Percentiles rank a stretch among this genome's conserved stretches.
phyloP scores from a whole-genome alignment of 1,140 invertebrate genomes.

The Caenorhabditis remanei region DNA sequence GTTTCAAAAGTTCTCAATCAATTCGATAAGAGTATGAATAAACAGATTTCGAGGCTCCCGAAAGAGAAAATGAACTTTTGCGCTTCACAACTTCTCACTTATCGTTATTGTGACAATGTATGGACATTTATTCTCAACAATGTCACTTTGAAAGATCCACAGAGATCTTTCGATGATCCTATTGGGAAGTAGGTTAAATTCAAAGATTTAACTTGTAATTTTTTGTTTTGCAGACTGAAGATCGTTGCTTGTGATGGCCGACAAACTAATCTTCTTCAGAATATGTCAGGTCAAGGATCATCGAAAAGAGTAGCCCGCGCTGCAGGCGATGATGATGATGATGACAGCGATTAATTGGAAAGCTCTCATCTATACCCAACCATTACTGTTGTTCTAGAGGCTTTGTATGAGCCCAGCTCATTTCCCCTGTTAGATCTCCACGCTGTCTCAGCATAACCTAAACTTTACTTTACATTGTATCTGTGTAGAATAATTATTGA shows the following conservation, averaged over 20 bases:
- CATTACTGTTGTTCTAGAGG: background rate
- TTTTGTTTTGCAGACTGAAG: conserved; percentile 23
- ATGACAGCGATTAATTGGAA: conserved; percentile 2
- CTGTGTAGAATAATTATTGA: no score
- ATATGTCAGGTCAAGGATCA: background rate
- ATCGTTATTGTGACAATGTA: conserved; percentile 99
- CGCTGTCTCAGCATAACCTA: conserved; percentile 4
- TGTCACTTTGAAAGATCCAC: conserved; percentile 91
- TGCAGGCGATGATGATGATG: conserved; percentile 9
- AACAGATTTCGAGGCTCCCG: conserved; percentile 84
- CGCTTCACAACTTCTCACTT: conserved; percentile 87
- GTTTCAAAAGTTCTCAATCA: conserved; percentile 92
- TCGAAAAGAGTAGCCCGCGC: conserved; percentile 1
- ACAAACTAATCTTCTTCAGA: conserved; percentile 30
- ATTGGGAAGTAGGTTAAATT: conserved; percentile 6
- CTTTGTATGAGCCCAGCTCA: background rate
- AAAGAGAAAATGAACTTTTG: conserved; percentile 75
- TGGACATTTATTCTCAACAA: conserved; percentile 99
- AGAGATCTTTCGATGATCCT: conserved; percentile 30
- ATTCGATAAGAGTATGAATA: conserved; percentile 97
- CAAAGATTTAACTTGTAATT: background rate
- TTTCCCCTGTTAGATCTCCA: conserved; percentile 11
- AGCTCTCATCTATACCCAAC: background rate
- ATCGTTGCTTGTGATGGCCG: conserved; percentile 41
- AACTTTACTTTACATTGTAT: background rate